These are phyloP conservation scores for Xestia sexstrigata DNA, from an alignment of 2,888 invertebrate species.

Conservation along the genomic window DNA sequence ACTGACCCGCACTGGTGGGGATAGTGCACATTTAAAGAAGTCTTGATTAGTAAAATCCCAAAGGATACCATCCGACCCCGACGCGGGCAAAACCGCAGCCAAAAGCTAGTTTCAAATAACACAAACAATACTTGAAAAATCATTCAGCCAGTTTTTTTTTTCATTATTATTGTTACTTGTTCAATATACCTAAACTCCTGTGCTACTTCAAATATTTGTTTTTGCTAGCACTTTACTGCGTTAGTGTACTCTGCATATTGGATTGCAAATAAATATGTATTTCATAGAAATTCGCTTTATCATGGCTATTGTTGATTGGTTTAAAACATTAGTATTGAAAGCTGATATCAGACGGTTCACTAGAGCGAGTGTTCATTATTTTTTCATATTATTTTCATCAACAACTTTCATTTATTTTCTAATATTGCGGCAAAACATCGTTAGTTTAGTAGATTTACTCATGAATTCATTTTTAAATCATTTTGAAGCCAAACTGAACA, in stretches of 20 bases:
- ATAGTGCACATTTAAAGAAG: too few species aligned
- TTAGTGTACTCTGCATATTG: constrained; percentile 30
- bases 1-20: too few species aligned
- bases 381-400: background rate
- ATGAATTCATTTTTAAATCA: too few species aligned
- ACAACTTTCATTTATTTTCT: background rate
- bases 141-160: background rate
- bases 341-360: background rate
- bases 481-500: too few species aligned
- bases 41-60: accelerated
- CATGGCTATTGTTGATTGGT: constrained; percentile 8
- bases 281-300: background rate
- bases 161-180: constrained; percentile 15
- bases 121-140: constrained; percentile 8
- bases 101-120: background rate
- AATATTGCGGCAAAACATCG: background rate
- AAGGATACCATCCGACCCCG: background rate
- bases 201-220: constrained; percentile 44
- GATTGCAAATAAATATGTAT: constrained; percentile 36
- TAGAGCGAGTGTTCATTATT: background rate
- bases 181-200: background rate
- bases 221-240: constrained; percentile 28
- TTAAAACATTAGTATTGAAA: constrained; percentile 6
- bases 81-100: background rate
- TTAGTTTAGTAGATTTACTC: too few species aligned